Base-by-base conservation (phyloP, 2,888 invertebrate species). In the Chydorus sphaericus region DNA sequence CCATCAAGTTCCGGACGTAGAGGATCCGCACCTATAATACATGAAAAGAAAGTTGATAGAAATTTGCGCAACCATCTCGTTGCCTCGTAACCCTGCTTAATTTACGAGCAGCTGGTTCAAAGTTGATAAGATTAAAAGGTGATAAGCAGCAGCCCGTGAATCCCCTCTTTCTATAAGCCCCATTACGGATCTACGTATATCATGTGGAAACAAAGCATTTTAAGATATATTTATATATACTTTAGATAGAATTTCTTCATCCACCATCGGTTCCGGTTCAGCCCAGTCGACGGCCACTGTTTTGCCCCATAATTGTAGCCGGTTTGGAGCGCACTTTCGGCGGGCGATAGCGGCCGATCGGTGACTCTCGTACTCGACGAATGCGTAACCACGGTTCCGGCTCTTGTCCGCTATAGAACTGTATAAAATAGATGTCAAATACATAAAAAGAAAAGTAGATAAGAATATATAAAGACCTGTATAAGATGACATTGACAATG, bases 261-360 rank as follows among this genome's bases (percentile, higher is more conserved):
- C 82, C 0, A 87, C 76, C 39, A 83, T 77, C 33, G 77, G 81
- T 65, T 87, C 81, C 0, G 88, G 87, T 65, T 86, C 84, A 0
- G 90, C 89, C 91, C 90, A 91, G 67, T 91, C 89, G 1, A 89
- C 84, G 58, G 77, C 77, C 44, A 88, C 75, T 39, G 80, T 77
- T 20, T 75, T 73, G 63, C 80, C 74, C 81, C 83, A 83, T 33
- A 85, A 70, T 59, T 73, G 72, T 16, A 79, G 73, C 39, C 63
- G 66, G 1, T 79, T 80, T 0, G 80, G 79, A 26, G 79, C 74
- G 11, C 85, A 71, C 51, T 75, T 73, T 10, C 83, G 70, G 8
- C 83, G 71, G 0, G 84, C 84, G 77, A 82, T 79, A 1, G 80
- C 85, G 53, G 80, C 87, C 0, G 81, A 78, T 16, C 81, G 74